These are phyloP conservation scores for Orthonevra nobilis DNA, from an alignment of 2,888 invertebrate genomes.

Conservation along the genomic window DNA sequence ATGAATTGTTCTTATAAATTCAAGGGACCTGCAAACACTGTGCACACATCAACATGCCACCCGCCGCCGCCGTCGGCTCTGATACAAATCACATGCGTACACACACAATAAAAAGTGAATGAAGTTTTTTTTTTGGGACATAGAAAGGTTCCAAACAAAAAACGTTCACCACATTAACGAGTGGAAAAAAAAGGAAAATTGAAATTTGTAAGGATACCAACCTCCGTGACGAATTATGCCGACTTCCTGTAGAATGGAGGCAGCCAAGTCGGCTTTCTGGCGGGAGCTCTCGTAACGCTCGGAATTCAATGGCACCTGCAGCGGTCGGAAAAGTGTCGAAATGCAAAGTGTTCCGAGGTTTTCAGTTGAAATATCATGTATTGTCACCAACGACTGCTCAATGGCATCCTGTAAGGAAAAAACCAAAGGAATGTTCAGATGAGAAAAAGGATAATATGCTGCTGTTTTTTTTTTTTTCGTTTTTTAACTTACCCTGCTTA, in stretches of 20 bases:
- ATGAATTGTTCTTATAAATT: conserved; percentile 32
- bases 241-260: conserved; percentile 87
- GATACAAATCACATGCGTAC: not conserved
- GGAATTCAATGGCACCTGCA: conserved; percentile 86
- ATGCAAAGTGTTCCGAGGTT: conserved; percentile 88
- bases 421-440: not conserved
- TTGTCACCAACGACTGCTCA: conserved; percentile 86
- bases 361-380: conserved; percentile 88
- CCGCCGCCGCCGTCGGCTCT: not conserved
- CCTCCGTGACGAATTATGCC: conserved; percentile 85
- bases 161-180: conserved; percentile 34
- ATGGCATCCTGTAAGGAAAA: conserved; percentile 82
- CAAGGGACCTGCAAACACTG: not conserved
- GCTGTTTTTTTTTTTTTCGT: not conserved
- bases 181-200: conserved; percentile 33
- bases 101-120: not conserved
- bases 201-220: conserved; percentile 75
- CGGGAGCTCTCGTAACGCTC: conserved; percentile 87
- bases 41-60: not conserved
- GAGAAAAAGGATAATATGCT: not conserved
- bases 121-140: no score
- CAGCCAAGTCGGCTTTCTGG: conserved; percentile 90
- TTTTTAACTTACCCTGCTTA: conserved; percentile 75
- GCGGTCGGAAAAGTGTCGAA: conserved; percentile 85
- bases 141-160: not conserved